phyloP scores from a whole-genome alignment of 2,888 invertebrate genomes.

The Athetis lepigone region DNA sequence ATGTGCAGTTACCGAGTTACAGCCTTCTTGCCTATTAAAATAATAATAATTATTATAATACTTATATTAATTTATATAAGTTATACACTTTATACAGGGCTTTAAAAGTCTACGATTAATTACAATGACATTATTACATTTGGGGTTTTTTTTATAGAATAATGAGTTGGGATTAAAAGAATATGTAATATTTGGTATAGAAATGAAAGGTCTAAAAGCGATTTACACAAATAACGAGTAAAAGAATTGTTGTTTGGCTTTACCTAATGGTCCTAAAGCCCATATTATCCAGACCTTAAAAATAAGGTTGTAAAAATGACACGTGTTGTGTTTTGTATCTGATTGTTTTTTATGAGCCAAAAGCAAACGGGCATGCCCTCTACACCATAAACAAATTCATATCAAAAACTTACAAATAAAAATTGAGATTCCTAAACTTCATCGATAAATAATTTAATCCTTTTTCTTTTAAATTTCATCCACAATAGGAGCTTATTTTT shows the following conservation, averaged over 20 bases:
- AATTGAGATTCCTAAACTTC: no score
- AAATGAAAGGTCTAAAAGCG: background rate
- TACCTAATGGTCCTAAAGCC: background rate
- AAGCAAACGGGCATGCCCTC: no score
- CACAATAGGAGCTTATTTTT: no score
- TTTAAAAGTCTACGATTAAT: conserved; percentile 25
- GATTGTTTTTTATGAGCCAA: no score
- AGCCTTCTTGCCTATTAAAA: conserved; percentile 42
- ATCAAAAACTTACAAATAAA: no score
- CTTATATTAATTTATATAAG: conserved; percentile 28
- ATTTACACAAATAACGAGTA: background rate
- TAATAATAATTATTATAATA: conserved; percentile 33
- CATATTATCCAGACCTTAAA: background rate
- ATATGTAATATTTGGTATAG: conserved; percentile 1
- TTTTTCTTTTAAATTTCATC: no score
- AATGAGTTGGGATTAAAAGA: background rate
- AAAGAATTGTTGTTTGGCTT: background rate
- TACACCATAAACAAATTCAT: no score
- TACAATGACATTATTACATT: conserved; percentile 23
- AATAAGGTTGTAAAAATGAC: no score
- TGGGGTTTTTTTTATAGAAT: conserved; percentile 12
- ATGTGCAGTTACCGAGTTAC: conserved; percentile 35
- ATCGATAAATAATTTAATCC: no score
- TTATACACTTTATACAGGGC: conserved; percentile 37
- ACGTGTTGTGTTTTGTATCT: no score